Conservation (phyloP, 2,888 invertebrate genomes). For the Hydrotaea diabolus region DNA sequence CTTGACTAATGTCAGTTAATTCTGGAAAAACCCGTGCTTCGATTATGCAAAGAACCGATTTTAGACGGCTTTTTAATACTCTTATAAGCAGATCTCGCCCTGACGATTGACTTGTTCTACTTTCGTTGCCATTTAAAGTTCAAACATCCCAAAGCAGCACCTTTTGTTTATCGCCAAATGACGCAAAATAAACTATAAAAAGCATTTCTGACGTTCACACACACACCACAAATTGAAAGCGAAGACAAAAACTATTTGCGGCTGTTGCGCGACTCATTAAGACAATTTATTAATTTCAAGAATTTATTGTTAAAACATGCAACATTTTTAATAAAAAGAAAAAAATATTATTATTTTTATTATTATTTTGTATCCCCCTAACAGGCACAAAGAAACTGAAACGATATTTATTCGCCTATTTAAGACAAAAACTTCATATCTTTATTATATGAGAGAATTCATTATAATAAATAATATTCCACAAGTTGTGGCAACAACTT, state of each 20-base stretch:
- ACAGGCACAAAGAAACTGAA: neutral
- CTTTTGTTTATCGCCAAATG: neutral
- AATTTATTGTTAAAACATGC: constrained; percentile 67
- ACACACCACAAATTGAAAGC: neutral
- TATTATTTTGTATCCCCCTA: neutral
- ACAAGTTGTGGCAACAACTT: neutral
- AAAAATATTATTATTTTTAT: constrained; percentile 7
- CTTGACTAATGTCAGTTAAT: too few species aligned
- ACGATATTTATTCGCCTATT: constrained; percentile 29
- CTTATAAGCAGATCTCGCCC: too few species aligned
- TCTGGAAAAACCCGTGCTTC: too few species aligned
- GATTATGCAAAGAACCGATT: too few species aligned
- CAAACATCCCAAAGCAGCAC: neutral
- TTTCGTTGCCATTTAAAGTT: neutral
- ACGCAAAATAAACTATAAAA: neutral
- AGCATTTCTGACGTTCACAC: neutral
- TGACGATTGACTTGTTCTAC: too few species aligned
- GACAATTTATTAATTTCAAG: constrained; percentile 66
- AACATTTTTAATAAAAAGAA: constrained; percentile 47
- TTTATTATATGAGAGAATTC: constrained; percentile 57
- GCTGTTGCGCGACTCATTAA: constrained; percentile 64
- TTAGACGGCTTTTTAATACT: too few species aligned
- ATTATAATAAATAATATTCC: constrained; percentile 65
- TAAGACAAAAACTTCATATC: constrained; percentile 55
- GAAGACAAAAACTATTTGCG: neutral